A percentile compares a stretch with the other conserved stretches of the same genome.
These are phyloP conservation scores for Alethe diademata DNA, from an alignment of 2,113 vertebrate species.

Conservation along the genomic window DNA sequence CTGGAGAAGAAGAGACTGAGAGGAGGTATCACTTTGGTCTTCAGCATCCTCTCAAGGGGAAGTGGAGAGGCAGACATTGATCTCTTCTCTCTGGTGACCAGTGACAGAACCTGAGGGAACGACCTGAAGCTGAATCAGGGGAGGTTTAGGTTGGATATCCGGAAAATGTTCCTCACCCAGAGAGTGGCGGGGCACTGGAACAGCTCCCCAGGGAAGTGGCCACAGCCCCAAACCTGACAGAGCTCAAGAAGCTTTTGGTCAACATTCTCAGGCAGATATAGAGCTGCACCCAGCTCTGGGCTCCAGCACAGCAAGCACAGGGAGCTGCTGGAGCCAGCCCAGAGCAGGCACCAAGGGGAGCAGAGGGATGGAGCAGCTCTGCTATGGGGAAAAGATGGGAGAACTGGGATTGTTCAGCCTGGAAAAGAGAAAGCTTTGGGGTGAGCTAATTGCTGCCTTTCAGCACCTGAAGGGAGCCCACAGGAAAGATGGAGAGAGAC, in stretches of 20 bases:
- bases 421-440: background rate
- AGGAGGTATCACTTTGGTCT: background rate
- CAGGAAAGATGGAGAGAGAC: background rate
- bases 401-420: background rate
- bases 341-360: background rate
- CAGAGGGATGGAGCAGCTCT: background rate
- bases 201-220: background rate
- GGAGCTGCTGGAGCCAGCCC: accelerated
- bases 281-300: background rate
- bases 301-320: accelerated
- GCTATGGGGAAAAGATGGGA: background rate
- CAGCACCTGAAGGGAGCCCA: background rate
- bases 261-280: accelerated
- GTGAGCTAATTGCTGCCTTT: accelerated
- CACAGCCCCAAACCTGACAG: background rate
- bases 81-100: background rate
- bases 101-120: background rate
- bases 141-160: background rate
- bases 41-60: background rate
- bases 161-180: background rate
- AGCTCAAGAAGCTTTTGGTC: background rate
- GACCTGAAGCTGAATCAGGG: too few relatives aligned
- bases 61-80: background rate
- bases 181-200: background rate
- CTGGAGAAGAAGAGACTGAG: background rate